Evolutionary conservation across 2,113 vertebrate genomes (phyloP).

Genomic region (Phylloscopus trochiloides): DNA sequence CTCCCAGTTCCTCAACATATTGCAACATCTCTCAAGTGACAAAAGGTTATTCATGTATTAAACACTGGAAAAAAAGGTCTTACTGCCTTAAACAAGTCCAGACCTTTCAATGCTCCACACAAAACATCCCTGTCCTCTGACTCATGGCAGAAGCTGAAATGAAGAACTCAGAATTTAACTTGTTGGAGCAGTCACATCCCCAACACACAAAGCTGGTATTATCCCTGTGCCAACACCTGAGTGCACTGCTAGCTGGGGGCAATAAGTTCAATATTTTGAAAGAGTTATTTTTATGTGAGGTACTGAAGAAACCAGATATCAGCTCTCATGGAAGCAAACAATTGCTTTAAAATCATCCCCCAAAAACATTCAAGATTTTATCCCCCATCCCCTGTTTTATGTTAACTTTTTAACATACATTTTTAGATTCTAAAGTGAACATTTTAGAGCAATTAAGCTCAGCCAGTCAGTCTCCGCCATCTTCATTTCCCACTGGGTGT

Average conservation of each 20-base stretch:
- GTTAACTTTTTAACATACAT: not conserved
- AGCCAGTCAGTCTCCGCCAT: not conserved
- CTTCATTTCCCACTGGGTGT: not conserved
- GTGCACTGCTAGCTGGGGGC: not conserved
- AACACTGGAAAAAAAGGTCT: not conserved
- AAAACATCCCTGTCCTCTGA: not conserved
- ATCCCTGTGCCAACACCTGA: not conserved
- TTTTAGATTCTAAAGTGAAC: not conserved
- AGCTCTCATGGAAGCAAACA: not conserved
- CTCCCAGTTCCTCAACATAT: not conserved
- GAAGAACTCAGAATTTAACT: not conserved
- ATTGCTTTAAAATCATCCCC: not conserved
- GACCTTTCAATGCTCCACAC: not conserved
- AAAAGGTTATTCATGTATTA: not conserved
- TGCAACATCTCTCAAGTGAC: not conserved
- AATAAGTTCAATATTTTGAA: not conserved
- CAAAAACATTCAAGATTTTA: not conserved
- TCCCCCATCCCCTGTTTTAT: not conserved
- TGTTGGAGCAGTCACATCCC: not conserved
- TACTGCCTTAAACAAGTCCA: not conserved
- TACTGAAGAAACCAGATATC: not conserved
- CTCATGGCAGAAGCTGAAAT: not conserved
- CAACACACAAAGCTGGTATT: not conserved
- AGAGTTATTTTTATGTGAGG: not conserved
- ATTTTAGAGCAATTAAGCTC: not conserved